Base-by-base conservation (phyloP, 1,140 invertebrate genomes). In the Lutraria rhynchaena region DNA sequence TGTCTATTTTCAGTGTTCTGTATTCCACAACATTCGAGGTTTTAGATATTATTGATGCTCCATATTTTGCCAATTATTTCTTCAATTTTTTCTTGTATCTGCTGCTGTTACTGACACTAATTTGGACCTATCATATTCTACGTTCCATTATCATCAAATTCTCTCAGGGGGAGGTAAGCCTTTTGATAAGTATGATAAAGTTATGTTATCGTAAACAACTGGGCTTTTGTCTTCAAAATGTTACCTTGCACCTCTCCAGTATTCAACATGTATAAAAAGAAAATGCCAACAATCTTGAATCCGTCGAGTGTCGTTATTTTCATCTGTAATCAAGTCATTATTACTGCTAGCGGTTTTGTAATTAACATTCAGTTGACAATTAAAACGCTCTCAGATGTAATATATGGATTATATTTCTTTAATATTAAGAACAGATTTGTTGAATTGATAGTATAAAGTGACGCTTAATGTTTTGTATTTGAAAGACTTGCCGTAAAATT, bases 111-210 rank as follows among this genome's bases (percentile, higher is more conserved):
- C 77, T 81, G 3, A 65, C 44, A n/a, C 37, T 69, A 29, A 37
- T 81, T 22, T 81, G 77, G 77, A 58, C 77, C 13, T 81, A 81
- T 51, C 67, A 57, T 41, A 81, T 81, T 22, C 35, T 24, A 51
- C 70, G 35, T 37, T 70, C 69, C 17, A 51, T 69, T 55, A 22
- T 71, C 41, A 49, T 58, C 17, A 81, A 81, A 49, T 55, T 60
- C 17, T 41, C 65, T 3, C 61, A 70, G 27, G 77, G 77, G 51
- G 55, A 81, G 41, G 77, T 81, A 53, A 81, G 65, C 49, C 9
- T n/a, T n/a, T n/a, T n/a, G n/a, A n/a, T n/a, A n/a, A n/a, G n/a
- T n/a, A n/a, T n/a, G n/a, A n/a, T n/a, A n/a, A n/a, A n/a, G n/a
- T n/a, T n/a, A n/a, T n/a, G n/a, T n/a, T n/a, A n/a, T n/a, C n/a